Percentiles rank a stretch among this genome's conserved stretches.
phyloP scores from a whole-genome alignment of 2,113 vertebrate species.

The Lagopus leucura region DNA sequence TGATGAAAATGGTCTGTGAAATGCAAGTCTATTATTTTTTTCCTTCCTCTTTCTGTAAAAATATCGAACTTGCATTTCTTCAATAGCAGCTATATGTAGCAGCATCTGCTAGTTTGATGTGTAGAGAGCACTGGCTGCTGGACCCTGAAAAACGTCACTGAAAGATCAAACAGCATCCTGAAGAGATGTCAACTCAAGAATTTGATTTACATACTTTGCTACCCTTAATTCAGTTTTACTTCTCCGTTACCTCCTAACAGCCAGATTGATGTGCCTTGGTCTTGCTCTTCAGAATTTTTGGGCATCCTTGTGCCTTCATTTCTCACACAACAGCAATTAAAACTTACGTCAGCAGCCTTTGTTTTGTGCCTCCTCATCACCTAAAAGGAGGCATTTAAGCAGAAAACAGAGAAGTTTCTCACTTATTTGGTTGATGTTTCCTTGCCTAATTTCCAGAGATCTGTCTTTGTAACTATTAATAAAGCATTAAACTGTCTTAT shows the following conservation, averaged over 20 bases:
- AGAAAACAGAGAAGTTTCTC: not conserved
- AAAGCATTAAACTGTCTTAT: not conserved
- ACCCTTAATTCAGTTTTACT: not conserved
- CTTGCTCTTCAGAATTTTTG: not conserved
- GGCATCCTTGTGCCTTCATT: not conserved
- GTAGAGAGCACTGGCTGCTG: not conserved
- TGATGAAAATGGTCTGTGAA: not conserved
- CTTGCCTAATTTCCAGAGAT: not conserved
- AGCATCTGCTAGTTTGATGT: not conserved
- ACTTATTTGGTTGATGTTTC: not conserved
- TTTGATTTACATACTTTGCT: not conserved
- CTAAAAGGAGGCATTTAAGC: rapidly evolving
- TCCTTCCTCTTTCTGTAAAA: not conserved
- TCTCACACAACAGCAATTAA: not conserved
- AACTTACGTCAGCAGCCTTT: not conserved
- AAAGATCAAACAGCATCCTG: not conserved
- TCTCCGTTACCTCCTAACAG: not conserved
- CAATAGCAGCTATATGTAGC: not conserved
- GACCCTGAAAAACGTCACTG: rapidly evolving
- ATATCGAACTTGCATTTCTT: rapidly evolving
- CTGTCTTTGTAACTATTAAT: not conserved
- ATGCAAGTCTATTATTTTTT: not conserved
- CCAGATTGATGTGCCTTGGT: not conserved
- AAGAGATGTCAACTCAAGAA: not conserved
- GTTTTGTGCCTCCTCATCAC: too few relatives aligned